Evolutionary conservation across 53 echinoderm and acorn worm genomes (phyloP), one percentile per base, ranked within the genome.

Genomic region (Crossaster papposus): DNA sequence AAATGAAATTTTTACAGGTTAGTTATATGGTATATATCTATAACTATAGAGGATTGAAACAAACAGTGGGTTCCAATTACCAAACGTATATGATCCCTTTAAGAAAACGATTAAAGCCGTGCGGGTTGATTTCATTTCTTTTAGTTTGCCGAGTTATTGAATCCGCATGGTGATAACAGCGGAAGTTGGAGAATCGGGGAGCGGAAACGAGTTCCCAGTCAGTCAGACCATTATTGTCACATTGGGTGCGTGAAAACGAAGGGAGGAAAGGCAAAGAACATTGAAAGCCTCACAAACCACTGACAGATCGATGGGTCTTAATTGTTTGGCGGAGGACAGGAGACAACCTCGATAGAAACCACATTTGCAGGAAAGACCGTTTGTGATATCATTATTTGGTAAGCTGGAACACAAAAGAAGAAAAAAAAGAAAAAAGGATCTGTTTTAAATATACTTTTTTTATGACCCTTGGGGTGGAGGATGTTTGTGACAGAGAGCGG

Each of bases 201-300:
- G 54, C 75, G 86, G 86, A 86, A 86, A 36, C 76, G 79, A 18
- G 72, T 33, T n/a, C 20, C 70, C 35, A 86, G 86, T 75, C 86
- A 55, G 52, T 13, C 75, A 20, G 74, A 20, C 86, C 34, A 75
- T 86, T 54, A 50, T 53, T 75, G 23, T 38, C 75, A 73, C 34
- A 83, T 83, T 13, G 70, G 51, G 37, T 30, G 30, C n/a, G n/a
- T n/a, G 70, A 31, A 5, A 53, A 70, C 9, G 30, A 31, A 85
- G 73, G n/a, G n/a, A 3, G 30, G 80, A 30, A 55, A 12, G 29
- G 55, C 22, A 13, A 14, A 55, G 32, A 33, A 55, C 1, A 30
- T 3, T 33, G 31, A 51, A 24, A 51, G n/a, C 26, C 50, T 7
- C 51, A 28, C 20, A 78, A 78, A 44, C n/a, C 51, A 78, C 28